Conservation (phyloP, 2,797 vertebrate genomes). For the Ctenochaetus hawaiiensis region DNA sequence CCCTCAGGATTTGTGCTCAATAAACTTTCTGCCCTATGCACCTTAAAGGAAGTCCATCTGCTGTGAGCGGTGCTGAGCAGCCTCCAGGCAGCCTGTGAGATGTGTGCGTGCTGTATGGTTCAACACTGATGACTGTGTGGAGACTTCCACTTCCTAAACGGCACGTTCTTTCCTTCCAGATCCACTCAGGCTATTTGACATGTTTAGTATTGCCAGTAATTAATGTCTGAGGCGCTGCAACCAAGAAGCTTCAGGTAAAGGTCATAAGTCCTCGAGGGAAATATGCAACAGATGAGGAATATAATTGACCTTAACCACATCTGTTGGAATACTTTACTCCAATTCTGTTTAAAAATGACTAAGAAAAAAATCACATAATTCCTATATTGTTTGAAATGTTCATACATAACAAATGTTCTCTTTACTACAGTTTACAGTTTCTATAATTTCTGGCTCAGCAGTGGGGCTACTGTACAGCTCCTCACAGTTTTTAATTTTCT, state of each 20-base stretch:
- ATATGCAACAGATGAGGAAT: slow-evolving; percentile 47
- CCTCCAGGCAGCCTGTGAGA: slow-evolving; percentile 66
- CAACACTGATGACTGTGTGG: slow-evolving; percentile 54
- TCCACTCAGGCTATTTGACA: slow-evolving; percentile 64
- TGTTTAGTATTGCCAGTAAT: slow-evolving; percentile 66
- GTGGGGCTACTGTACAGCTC: slow-evolving; percentile 30
- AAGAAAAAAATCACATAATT: slow-evolving; percentile 17
- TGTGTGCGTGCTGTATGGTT: slow-evolving; percentile 63
- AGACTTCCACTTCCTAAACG: slow-evolving; percentile 74
- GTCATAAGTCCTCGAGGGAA: slow-evolving; percentile 49
- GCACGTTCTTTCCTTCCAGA: slow-evolving; percentile 65
- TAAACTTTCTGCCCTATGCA: slow-evolving; percentile 79
- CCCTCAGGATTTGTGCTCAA: slow-evolving; percentile 80
- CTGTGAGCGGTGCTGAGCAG: slow-evolving; percentile 65
- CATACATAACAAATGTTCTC: slow-evolving; percentile 12
- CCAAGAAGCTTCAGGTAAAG: slow-evolving; percentile 66
- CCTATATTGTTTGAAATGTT: slow-evolving; percentile 44
- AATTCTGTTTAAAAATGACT: slow-evolving; percentile 27
- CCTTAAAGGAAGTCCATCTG: slow-evolving; percentile 81
- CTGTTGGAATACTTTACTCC: slow-evolving; percentile 55
- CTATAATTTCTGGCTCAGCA: background rate
- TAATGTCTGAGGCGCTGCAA: slow-evolving; percentile 59
- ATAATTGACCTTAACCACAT: slow-evolving; percentile 61
- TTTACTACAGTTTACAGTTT: slow-evolving; percentile 10
- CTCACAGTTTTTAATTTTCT: slow-evolving; percentile 16